Percentiles rank a stretch among this genome's conserved stretches.
phyloP scores from a whole-genome alignment of 2,797 vertebrate species.

The Spinibarbus caldwelli region DNA sequence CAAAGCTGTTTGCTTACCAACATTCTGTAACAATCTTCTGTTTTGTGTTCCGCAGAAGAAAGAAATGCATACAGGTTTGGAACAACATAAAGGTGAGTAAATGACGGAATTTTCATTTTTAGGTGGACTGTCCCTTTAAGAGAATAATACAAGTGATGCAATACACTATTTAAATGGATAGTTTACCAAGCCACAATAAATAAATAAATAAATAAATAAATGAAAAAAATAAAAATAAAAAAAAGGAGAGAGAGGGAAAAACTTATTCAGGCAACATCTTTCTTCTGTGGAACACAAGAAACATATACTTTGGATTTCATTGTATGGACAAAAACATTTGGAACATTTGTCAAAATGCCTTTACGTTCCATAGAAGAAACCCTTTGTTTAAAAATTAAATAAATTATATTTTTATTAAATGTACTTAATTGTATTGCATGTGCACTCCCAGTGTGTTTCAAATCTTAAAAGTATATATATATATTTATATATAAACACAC shows the following conservation, averaged over 20 bases:
- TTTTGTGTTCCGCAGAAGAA: background rate
- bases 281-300: background rate
- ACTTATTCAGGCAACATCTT: background rate
- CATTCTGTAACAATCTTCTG: too few relatives aligned
- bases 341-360: background rate
- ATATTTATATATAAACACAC: too few relatives aligned
- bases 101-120: background rate
- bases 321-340: background rate
- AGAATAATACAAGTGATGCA: too few relatives aligned
- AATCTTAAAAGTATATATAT: background rate
- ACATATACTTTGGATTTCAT: background rate
- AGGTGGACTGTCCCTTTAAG: too few relatives aligned
- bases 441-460: background rate
- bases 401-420: background rate
- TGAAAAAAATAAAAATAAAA: too few relatives aligned
- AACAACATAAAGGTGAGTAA: background rate
- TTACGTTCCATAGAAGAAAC: too few relatives aligned
- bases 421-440: background rate
- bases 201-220: too few relatives aligned
- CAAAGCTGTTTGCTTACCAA: background rate
- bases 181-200: too few relatives aligned
- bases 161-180: too few relatives aligned
- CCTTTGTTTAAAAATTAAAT: too few relatives aligned
- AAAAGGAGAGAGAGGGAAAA: too few relatives aligned
- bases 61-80: background rate